A percentile compares a stretch with the other conserved stretches of the same genome.
These are phyloP conservation scores for Drosophila prosaltans DNA, from an alignment of 1,140 invertebrate genomes.

Conservation along the genomic window DNA sequence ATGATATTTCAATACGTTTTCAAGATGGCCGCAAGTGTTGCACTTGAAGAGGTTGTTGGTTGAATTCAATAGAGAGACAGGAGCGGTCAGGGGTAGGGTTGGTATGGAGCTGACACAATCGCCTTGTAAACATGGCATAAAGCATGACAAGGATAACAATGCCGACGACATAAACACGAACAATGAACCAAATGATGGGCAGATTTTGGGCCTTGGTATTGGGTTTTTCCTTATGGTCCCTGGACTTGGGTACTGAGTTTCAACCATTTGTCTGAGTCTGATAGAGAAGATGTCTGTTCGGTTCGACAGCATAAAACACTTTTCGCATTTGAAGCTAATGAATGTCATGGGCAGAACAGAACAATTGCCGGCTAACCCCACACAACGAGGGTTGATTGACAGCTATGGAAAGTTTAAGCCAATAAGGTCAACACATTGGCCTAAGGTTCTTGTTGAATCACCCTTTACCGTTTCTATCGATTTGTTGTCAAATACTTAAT, in stretches of 20 bases:
- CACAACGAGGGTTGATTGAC: conserved; percentile 31
- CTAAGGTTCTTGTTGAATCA: not conserved
- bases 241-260: conserved; percentile 45
- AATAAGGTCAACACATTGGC: not conserved
- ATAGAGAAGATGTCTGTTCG: conserved; percentile 12
- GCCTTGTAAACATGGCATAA: conserved; percentile 65
- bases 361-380: conserved; percentile 25
- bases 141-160: conserved; percentile 67
- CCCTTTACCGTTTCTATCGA: not conserved
- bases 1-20: conserved; percentile 56
- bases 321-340: conserved; percentile 55
- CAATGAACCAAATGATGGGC: conserved; percentile 23
- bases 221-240: conserved; percentile 38
- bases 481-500: not conserved
- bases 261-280: conserved; percentile 47
- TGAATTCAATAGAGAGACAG: not conserved
- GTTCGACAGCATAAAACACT: conserved; percentile 55
- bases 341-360: conserved; percentile 48
- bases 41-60: conserved; percentile 43
- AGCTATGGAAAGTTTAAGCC: not conserved
- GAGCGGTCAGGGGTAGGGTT: not conserved
- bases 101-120: conserved; percentile 36
- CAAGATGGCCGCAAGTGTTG: conserved; percentile 63
- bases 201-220: conserved; percentile 19
- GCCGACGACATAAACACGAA: conserved; percentile 60